Conservation (phyloP, 2,888 invertebrate genomes). For the Aporophyla lueneburgensis region DNA sequence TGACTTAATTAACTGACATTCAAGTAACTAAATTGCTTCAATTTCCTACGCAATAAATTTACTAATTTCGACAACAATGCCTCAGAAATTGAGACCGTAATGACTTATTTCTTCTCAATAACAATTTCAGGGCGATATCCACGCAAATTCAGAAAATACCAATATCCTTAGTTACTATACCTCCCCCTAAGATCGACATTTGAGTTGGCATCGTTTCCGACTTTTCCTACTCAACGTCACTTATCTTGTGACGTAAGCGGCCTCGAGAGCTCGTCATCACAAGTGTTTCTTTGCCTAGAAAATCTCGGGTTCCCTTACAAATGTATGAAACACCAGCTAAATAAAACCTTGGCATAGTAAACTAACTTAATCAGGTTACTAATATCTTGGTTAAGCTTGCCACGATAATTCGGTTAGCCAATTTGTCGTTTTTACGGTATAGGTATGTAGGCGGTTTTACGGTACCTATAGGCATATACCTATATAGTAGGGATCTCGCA, state of each 20-base stretch:
- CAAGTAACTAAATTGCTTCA: conserved; percentile 17
- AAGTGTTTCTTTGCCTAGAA: conserved; percentile 44
- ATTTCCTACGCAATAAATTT: conserved; percentile 14
- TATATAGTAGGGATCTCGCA: too few species aligned
- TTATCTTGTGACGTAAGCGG: conserved; percentile 52
- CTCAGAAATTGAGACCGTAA: conserved; percentile 7
- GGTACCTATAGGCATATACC: too few species aligned
- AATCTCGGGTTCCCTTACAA: conserved; percentile 20
- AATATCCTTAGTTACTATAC: conserved; percentile 15
- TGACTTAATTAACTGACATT: conserved; percentile 1
- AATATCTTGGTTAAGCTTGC: not conserved
- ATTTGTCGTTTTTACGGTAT: conserved; percentile 9
- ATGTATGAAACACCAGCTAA: conserved; percentile 17
- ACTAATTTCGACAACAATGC: conserved; percentile 23
- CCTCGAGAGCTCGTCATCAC: conserved; percentile 34
- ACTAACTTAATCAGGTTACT: conserved; percentile 7
- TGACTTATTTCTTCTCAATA: conserved; percentile 12
- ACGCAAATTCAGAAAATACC: conserved; percentile 7
- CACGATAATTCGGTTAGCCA: not conserved
- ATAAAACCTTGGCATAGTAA: conserved; percentile 15
- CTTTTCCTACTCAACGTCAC: conserved; percentile 25
- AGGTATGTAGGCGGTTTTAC: too few species aligned
- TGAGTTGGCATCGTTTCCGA: conserved; percentile 36
- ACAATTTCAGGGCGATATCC: conserved; percentile 2
- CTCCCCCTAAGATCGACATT: conserved; percentile 16